These are phyloP conservation scores for Chymomyza caudatula DNA, from an alignment of 2,888 invertebrate genomes.

Conservation along the genomic window DNA sequence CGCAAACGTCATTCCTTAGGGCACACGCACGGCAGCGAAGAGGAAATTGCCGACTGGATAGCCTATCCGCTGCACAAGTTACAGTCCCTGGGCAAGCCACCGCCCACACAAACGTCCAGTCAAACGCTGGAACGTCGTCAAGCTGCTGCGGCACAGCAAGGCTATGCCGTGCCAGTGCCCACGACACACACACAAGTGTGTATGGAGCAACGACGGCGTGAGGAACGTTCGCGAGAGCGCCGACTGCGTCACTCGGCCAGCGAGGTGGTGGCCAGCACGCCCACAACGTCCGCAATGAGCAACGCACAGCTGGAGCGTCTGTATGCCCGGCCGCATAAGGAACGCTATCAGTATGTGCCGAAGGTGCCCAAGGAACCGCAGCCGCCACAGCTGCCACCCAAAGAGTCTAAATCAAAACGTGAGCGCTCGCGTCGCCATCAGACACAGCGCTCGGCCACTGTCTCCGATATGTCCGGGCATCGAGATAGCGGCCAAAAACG, in stretches of 20 bases:
- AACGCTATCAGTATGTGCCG: constrained; percentile 77
- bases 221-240: constrained; percentile 72
- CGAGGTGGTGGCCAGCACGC: constrained; percentile 74
- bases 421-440: constrained; percentile 78
- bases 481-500: constrained; percentile 69
- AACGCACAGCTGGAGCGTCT: constrained; percentile 71
- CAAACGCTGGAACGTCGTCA: constrained; percentile 43
- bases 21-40: constrained; percentile 73
- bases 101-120: constrained; percentile 33
- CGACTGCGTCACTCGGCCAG: constrained; percentile 76
- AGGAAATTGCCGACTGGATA: constrained; percentile 76
- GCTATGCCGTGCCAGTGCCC: constrained; percentile 52
- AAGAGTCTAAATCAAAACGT: constrained; percentile 63
- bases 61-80: constrained; percentile 76
- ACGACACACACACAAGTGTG: constrained; percentile 47
- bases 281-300: constrained; percentile 29
- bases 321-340: constrained; percentile 76
- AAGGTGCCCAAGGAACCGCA: constrained; percentile 58
- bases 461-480: constrained; percentile 76
- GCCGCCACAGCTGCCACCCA: constrained; percentile 27
- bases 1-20: constrained; percentile 78
- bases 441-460: constrained; percentile 78
- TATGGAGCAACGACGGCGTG: constrained; percentile 44
- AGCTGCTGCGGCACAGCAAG: constrained; percentile 10
- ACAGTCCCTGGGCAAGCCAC: constrained; percentile 73